Evolutionary conservation across 2,113 vertebrate species (phyloP), one percentile per base, ranked within the genome.

Genomic region (Xyrauchen texanus): DNA sequence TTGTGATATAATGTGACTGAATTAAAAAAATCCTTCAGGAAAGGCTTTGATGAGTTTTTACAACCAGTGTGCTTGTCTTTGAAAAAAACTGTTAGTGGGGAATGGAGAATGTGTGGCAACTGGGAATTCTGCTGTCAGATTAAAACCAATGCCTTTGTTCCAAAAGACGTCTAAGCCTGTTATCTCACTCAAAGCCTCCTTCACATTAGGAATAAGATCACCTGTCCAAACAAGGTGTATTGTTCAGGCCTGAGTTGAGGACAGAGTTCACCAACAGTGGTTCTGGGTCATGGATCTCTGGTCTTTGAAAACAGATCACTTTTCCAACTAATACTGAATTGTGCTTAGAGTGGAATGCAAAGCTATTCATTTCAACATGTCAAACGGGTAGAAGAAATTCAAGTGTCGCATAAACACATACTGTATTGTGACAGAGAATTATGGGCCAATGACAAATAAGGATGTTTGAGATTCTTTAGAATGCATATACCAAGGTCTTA

Each of bases 241-340:
- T 81, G 83, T 83, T 77, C 46, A n/a, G 53, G 53, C 57, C 46
- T 16, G 63, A 47, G 49, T 46, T 79, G 57, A 49, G 73, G 70
- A 81, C 70, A 83, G 68, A 82, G 85, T 78, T 82, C 79, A 83
- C 60, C 47, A 51, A 79, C 51, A 81, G 66, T 77, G 76, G 78
- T 8, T 81, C 68, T 70, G 83, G 84, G 78, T 87, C 83, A 86
- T 46, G 51, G 74, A 81, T 74, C 51, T 12, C 46, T 51, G n/a
- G 55, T 70, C 87, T 85, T 84, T 87, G 85, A 89, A 88, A 78
- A 63, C 80, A 67, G 81, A 86, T 84, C 78, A 75, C 74, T 78
- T 89, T 85, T 80, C 62, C 77, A 81, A 61, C 70, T 63, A 76
- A 52, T 47, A 15, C 64, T 49, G 34, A 66, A 47, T 60, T 67